Evolutionary conservation across 2,797 vertebrate species (phyloP), one percentile per base, ranked within the genome.

Genomic region (Oryzias sinensis): DNA sequence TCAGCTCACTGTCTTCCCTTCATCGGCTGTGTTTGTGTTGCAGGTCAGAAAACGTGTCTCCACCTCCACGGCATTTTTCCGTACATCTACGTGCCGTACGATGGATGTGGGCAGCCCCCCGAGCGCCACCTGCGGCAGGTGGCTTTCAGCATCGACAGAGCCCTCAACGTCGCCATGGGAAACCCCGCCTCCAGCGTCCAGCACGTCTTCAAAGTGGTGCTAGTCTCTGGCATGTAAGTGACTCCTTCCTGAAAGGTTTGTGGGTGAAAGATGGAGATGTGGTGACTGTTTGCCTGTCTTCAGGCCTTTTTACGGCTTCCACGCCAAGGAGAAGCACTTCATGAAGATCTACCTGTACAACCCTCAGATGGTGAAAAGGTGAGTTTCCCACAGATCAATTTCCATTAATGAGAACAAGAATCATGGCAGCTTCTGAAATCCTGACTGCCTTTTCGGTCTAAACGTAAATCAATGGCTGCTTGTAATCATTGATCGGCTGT

Each of bases 291-390:
- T 44, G n/a, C 1, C 41, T 14, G 20, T 56, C 63, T 76, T 70
- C 86, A 99, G 97, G 92, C 97, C 97, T 73, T 99, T 98, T 85
- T 99, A 99, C 80, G 97, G 97, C 77, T 99, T 91, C 87, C 94
- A 99, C 70, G 93, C 93, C 73, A 95, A 95, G 77, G 97, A 99
- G 90, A 97, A 92, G 86, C 92, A 91, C 68, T 99, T 97, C 54
- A 96, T 99, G 97, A 99, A 99, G 93, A 97, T 99, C 76, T 99
- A 97, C 84, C 93, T 99, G 81, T 98, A 96, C 82, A 98, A 96
- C 89, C 97, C 97, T 84, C 94, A 94, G 82, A 96, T 97, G 94
- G 92, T 98, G 56, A 98, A 96, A 94, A 95, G 96, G 97, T 98
- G 90, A 76, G 77, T 46, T 63, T 43, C n/a, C 55, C 22, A 18